Evolutionary conservation across 2,888 invertebrate species (phyloP), one percentile per base, ranked within the genome.

Genomic region (Entomobrya proxima): DNA sequence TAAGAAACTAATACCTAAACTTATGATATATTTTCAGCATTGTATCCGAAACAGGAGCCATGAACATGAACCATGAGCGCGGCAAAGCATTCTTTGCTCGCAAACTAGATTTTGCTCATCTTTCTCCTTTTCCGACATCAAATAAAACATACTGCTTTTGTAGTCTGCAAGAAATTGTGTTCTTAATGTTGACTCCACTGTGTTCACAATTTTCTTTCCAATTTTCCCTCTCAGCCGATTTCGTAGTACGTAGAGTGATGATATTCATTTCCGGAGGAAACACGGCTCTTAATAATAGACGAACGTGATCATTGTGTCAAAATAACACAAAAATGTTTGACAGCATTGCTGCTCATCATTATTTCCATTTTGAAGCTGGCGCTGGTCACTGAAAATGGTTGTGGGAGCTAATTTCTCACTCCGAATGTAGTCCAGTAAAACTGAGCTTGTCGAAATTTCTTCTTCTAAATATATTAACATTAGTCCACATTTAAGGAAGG

Each of bases 1-100:
- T 6, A 18, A 55, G 55, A 6, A 61, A 27, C 18, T n/a, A 15
- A 32, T 86, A 88, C 88, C 86, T 88, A 64, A 88, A 88, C 72
- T 69, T 78, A 0, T 83, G 78, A 55, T 88, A 88, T n/a, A 88
- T 27, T 37, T 85, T 83, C 0, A 88, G 13, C 24, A 85, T 5
- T 2, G 67, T 24, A 30, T 13, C 15, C 2, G 88, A 77, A 6
- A 88, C 7, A 18, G 82, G 75, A 11, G 67, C 67, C n/a, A 88
- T n/a, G n/a, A n/a, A n/a, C n/a, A 13, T 1, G 74, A 61, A 7
- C 82, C 86, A 87, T 88, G 88, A n/a, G 88, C 88, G 15, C 83
- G 79, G 52, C 88, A 88, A 9, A 87, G 24, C 37, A 79, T 85
- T 35, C 86, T 37, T 13, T 79, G 50, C 21, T 86, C 78, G 52